Evolutionary conservation across 2,888 invertebrate genomes (phyloP), one percentile per base, ranked within the genome.

Genomic region (Falcaria lacertinaria): DNA sequence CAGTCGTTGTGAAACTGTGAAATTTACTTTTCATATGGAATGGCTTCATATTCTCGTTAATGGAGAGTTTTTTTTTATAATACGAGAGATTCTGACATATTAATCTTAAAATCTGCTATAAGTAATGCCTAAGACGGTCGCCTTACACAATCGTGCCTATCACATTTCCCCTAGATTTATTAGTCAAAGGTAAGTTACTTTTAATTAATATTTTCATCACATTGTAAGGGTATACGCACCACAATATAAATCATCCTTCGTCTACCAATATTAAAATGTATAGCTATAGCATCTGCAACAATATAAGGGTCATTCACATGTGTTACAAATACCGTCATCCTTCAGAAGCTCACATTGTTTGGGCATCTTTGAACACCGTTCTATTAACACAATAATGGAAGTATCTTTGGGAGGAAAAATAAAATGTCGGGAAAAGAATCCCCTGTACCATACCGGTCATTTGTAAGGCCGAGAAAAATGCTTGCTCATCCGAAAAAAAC

Each of bases 391-490:
- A 75, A 81, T 84, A 85, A 84, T 80, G 72, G 77, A 72, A 78
- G 77, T 74, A 79, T 77, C 73, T 75, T 65, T 72, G 70, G 72
- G 69, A 75, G 73, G 61, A 67, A 75, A 75, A 81, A 80, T 84
- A 80, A 79, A 81, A 80, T 66, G 80, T 71, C 66, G 70, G 60
- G 68, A 72, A 80, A 76, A 77, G 79, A 81, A 81, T 84, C 77
- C 74, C 76, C 63, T 69, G 69, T 71, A 78, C 75, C 73, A 77
- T 77, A 83, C 77, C 78, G 81, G 84, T 80, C 80, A 84, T 87
- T 87, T 86, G 80, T 86, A 80, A 80, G 80, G 75, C 66, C 67
- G 77, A 82, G 83, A 84, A 77, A 84, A 84, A 83, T 83, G 80
- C 71, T 80, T 73, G 70, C 73, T 80, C 79, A 75, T 66, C 76